Conservation (phyloP, 2,113 vertebrate genomes). For the Spheniscus mendiculus region DNA sequence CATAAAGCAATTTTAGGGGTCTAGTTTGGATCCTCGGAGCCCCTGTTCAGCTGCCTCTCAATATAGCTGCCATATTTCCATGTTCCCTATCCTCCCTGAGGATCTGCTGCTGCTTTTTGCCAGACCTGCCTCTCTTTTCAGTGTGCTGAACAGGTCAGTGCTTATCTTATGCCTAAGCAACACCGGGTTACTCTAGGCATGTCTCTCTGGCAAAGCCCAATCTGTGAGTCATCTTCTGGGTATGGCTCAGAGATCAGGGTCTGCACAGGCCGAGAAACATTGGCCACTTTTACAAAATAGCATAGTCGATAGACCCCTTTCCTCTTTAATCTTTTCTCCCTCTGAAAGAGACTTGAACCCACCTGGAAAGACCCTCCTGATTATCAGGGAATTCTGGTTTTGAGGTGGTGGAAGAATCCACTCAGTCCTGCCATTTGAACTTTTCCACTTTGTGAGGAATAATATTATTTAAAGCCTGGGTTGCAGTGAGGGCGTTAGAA, state of each 20-base stretch:
- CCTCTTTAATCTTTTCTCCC: not conserved
- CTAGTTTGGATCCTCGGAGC: not conserved
- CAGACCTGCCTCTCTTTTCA: not conserved
- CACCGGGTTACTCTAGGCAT: not conserved
- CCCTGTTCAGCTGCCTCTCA: not conserved
- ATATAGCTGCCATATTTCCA: not conserved
- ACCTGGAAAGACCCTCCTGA: not conserved
- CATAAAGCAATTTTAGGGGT: not conserved
- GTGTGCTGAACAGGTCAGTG: not conserved
- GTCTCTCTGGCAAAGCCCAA: not conserved
- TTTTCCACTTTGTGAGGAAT: not conserved
- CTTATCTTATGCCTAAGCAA: not conserved
- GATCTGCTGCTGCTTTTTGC: not conserved
- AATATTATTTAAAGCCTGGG: not conserved
- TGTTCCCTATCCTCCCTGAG: not conserved
- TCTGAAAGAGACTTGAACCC: not conserved
- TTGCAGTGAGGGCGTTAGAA: not conserved
- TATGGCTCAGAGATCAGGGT: not conserved
- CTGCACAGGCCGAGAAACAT: not conserved
- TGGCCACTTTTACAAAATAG: not conserved
- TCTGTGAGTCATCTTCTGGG: not conserved
- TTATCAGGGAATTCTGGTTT: not conserved
- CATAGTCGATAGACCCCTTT: not conserved
- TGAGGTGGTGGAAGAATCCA: not conserved
- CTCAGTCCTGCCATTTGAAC: not conserved